Evolutionary conservation across 2,113 vertebrate species (phyloP).

Genomic region (Erythrocercus mccallii): DNA sequence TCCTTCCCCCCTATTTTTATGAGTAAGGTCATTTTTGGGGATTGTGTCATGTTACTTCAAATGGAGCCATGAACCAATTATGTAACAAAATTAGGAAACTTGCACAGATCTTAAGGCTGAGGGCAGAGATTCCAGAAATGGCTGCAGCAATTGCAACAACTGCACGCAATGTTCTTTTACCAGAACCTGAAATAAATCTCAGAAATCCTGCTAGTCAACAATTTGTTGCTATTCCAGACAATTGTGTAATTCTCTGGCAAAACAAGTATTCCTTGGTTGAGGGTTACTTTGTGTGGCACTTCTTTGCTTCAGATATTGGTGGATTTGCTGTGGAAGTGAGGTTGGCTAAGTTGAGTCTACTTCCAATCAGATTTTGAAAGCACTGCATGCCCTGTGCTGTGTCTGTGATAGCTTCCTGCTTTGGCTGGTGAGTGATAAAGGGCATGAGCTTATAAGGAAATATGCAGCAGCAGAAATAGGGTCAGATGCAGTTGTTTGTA

Average conservation of each 20-base stretch:
- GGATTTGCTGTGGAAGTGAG: background rate
- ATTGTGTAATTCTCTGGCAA: background rate
- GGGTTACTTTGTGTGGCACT: background rate
- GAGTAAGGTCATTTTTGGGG: background rate
- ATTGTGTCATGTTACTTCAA: background rate
- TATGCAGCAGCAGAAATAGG: background rate
- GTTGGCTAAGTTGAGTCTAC: background rate
- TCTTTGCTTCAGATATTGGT: background rate
- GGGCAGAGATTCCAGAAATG: background rate
- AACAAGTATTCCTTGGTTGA: background rate
- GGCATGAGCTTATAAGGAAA: background rate
- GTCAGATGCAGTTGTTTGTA: background rate
- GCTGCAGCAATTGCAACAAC: background rate
- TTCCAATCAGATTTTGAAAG: background rate
- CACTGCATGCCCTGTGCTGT: rapidly evolving
- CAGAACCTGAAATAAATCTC: slow-evolving; percentile 14
- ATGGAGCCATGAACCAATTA: background rate
- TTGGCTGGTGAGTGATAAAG: background rate
- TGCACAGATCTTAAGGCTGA: background rate
- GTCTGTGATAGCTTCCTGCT: background rate
- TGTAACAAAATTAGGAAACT: background rate
- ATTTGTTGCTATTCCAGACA: background rate
- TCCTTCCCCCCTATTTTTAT: background rate
- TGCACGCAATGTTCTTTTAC: background rate
- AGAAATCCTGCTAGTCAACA: background rate